Evolutionary conservation across 2,888 invertebrate genomes (phyloP).

Genomic region (Megamerina dolium): DNA sequence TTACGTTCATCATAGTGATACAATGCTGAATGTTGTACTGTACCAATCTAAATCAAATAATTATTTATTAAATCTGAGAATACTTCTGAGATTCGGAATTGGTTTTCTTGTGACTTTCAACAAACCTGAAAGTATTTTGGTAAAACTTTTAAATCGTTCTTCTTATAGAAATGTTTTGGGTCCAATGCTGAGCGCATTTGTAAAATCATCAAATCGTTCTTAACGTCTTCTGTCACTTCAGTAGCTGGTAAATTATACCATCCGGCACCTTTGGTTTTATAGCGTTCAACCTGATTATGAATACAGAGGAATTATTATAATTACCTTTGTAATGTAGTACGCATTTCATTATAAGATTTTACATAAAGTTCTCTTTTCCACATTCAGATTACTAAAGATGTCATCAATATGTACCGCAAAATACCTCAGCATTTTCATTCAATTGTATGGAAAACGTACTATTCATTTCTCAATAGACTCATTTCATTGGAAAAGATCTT

Average conservation of each 20-base stretch:
- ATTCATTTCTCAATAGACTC: too few relatives aligned
- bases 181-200: slow-evolving; percentile 90
- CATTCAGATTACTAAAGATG: slow-evolving; percentile 51
- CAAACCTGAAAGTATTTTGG: slow-evolving; percentile 91
- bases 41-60: slow-evolving; percentile 58
- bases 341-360: too few relatives aligned
- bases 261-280: slow-evolving; percentile 73
- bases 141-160: slow-evolving; percentile 75
- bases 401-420: slow-evolving; percentile 39
- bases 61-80: slow-evolving; percentile 13
- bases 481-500: too few relatives aligned
- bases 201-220: slow-evolving; percentile 80
- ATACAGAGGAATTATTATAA: slow-evolving; percentile 9
- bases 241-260: slow-evolving; percentile 90
- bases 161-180: slow-evolving; percentile 92
- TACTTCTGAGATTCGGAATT: not conserved
- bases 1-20: slow-evolving; percentile 83
- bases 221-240: slow-evolving; percentile 82
- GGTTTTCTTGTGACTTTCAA: slow-evolving; percentile 12
- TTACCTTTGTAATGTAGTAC: too few relatives aligned
- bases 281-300: slow-evolving; percentile 59
- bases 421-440: slow-evolving; percentile 25
- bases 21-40: slow-evolving; percentile 74
- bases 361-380: too few relatives aligned
- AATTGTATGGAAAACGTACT: too few relatives aligned